Conservation (phyloP, 2,113 vertebrate genomes). For the Carassius gibelio region DNA sequence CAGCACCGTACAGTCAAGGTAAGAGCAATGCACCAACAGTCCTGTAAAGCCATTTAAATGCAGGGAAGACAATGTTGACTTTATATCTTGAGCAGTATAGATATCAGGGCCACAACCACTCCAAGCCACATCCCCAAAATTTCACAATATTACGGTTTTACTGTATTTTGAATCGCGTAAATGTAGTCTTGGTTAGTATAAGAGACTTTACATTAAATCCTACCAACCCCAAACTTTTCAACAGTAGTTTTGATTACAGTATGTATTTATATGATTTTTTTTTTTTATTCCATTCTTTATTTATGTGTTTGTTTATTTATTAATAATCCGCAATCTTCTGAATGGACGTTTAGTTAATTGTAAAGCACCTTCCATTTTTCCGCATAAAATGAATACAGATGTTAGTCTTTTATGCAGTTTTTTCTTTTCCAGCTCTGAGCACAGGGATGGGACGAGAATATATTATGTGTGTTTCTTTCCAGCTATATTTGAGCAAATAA, state of each 20-base stretch:
- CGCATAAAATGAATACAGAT: constrained; percentile 64
- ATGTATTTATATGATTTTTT: not conserved
- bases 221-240: not conserved
- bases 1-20: constrained; percentile 97
- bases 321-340: constrained; percentile 37
- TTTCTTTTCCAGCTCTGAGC: constrained; percentile 60
- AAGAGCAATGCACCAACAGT: not conserved
- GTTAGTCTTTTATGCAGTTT: constrained; percentile 49
- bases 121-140: not conserved
- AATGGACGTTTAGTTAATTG: constrained; percentile 67
- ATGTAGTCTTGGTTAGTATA: not conserved
- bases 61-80: not conserved
- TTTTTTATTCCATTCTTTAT: not conserved
- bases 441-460: constrained; percentile 65
- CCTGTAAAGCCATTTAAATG: not conserved
- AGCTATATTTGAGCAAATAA: constrained; percentile 65
- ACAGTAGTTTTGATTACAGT: no score
- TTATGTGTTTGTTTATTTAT: not conserved
- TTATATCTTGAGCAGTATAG: not conserved
- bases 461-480: constrained; percentile 70
- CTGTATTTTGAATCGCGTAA: not conserved
- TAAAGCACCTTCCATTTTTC: constrained; percentile 37
- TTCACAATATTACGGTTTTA: not conserved
- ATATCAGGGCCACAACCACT: not conserved
- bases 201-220: not conserved